phyloP scores from a whole-genome alignment of 2,888 invertebrate species.

The Pachycephus smyrnensis region DNA sequence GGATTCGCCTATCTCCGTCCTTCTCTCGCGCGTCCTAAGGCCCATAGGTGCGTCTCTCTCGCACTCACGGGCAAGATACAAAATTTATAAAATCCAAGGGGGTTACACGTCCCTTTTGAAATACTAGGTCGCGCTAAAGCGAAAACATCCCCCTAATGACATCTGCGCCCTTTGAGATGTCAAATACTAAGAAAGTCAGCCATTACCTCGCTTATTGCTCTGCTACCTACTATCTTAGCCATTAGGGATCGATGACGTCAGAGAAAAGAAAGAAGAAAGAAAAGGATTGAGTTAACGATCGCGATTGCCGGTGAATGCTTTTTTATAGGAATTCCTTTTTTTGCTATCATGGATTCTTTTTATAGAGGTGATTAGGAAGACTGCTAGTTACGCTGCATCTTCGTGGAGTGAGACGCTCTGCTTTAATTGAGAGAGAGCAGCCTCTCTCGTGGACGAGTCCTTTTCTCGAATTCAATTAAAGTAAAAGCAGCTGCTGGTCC shows the following conservation, averaged over 20 bases:
- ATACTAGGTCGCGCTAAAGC: background rate
- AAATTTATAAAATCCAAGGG: background rate
- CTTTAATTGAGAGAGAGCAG: background rate
- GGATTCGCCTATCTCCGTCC: background rate
- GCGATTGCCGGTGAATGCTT: background rate
- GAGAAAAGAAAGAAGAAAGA: background rate
- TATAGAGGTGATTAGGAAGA: background rate
- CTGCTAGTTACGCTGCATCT: background rate
- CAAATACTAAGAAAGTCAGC: background rate
- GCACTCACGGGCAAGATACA: background rate
- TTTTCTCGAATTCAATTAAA: background rate
- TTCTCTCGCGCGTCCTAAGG: background rate
- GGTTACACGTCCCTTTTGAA: background rate
- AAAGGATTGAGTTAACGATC: background rate
- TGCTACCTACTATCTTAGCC: background rate
- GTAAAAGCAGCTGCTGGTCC: background rate
- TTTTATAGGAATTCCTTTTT: background rate
- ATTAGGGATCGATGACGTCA: background rate
- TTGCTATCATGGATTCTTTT: background rate
- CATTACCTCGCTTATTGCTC: background rate
- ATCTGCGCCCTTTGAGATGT: background rate
- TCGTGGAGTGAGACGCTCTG: background rate
- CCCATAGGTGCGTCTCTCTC: background rate
- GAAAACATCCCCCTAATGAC: background rate
- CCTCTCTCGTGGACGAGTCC: background rate